Conservation (phyloP, 2,113 vertebrate genomes). For the Chaetorhynchus papuensis region DNA sequence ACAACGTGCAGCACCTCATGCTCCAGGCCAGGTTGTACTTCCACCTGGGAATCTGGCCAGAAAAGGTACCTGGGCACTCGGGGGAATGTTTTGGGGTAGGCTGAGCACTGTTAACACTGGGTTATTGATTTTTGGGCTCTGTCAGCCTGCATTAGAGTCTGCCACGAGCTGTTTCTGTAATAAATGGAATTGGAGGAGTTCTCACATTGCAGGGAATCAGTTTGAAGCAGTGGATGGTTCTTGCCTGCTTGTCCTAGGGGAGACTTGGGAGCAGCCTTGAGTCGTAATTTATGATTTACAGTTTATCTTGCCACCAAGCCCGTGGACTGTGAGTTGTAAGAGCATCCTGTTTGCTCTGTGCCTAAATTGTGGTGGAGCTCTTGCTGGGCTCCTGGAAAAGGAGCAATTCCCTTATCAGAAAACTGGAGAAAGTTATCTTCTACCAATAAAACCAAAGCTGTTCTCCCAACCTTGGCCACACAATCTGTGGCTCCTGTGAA, state of each 20-base stretch:
- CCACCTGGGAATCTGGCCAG: slow-evolving; percentile 98
- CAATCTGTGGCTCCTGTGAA: not conserved
- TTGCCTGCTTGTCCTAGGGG: not conserved
- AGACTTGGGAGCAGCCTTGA: not conserved
- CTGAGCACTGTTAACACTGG: not conserved
- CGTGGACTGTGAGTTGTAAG: not conserved
- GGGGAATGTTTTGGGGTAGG: not conserved
- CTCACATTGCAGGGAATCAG: not conserved
- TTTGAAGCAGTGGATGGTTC: not conserved
- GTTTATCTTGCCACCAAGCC: not conserved
- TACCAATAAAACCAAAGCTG: not conserved
- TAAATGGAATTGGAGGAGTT: not conserved
- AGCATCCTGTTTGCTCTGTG: not conserved
- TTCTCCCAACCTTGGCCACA: not conserved
- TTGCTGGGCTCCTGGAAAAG: not conserved
- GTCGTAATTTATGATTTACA: not conserved
- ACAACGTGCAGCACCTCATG: slow-evolving; percentile 95
- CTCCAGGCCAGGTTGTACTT: slow-evolving; percentile 95
- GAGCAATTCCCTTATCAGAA: not conserved
- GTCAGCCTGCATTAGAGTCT: slow-evolving; percentile 8
- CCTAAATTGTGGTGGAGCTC: not conserved
- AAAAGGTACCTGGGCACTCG: slow-evolving; percentile 84
- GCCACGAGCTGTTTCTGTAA: not conserved
- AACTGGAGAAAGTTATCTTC: not conserved
- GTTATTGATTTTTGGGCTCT: not conserved